These are phyloP conservation scores for Apotomis capreana DNA, from an alignment of 2,888 invertebrate genomes.

Conservation along the genomic window DNA sequence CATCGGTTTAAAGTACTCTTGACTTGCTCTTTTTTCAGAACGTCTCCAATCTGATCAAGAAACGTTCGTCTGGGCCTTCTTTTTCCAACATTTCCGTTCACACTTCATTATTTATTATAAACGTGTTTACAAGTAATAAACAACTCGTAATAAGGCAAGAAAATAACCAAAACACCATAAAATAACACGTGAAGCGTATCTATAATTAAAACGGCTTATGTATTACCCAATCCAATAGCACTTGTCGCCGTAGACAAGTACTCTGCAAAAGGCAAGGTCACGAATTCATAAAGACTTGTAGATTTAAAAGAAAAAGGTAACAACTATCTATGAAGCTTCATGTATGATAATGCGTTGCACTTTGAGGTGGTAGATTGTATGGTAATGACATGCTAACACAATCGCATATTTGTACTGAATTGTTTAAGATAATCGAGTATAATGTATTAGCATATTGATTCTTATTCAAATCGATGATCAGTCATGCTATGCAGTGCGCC, in stretches of 20 bases:
- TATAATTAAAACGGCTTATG: neutral
- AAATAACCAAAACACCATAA: neutral
- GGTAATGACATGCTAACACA: conserved; percentile 9
- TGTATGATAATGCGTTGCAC: neutral
- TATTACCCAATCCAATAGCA: neutral
- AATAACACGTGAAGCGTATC: neutral
- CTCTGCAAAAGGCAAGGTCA: neutral
- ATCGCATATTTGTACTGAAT: conserved; percentile 30
- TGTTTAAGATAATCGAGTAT: conserved; percentile 20
- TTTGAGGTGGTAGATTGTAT: neutral
- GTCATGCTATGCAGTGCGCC: neutral
- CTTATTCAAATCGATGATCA: conserved; percentile 18
- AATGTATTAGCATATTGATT: conserved; percentile 16
- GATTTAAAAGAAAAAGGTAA: neutral
- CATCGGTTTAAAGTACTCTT: too few relatives aligned
- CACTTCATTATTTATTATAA: too few relatives aligned
- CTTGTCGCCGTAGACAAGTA: neutral
- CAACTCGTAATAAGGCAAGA: neutral
- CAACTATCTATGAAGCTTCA: neutral
- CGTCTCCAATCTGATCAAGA: too few relatives aligned
- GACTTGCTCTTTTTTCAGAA: too few relatives aligned
- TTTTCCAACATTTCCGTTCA: too few relatives aligned
- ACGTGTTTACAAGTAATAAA: neutral
- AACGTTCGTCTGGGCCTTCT: too few relatives aligned
- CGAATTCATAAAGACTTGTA: conserved; percentile 4